Evolutionary conservation across 2,888 invertebrate genomes (phyloP).

Genomic region (Dasypogon diadema): DNA sequence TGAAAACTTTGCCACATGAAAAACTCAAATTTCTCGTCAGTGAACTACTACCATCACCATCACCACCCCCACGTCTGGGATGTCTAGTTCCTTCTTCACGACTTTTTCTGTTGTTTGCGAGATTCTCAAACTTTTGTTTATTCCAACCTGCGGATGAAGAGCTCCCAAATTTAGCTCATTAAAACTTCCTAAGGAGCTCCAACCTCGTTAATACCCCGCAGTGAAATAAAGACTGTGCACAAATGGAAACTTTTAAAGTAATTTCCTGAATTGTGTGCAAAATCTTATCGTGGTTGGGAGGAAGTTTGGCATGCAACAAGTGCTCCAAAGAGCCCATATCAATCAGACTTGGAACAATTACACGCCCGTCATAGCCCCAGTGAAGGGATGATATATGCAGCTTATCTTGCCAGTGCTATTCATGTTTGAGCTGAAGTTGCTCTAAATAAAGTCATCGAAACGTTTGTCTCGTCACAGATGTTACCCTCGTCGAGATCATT

Average conservation of each 20-base stretch:
- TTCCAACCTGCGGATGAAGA: background rate
- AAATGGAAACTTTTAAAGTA: background rate
- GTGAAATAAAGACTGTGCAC: background rate
- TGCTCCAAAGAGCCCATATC: background rate
- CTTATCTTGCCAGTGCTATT: constrained; percentile 20
- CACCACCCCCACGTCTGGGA: too few relatives aligned
- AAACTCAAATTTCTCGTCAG: background rate
- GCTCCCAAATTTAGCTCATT: constrained; percentile 20
- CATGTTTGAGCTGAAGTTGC: constrained; percentile 27
- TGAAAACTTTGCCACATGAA: background rate
- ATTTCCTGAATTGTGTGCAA: too few relatives aligned
- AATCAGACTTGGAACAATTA: background rate
- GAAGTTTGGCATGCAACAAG: background rate
- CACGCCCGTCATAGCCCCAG: background rate
- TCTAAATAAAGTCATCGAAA: background rate
- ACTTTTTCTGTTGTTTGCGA: background rate
- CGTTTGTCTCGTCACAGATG: background rate
- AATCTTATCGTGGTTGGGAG: too few relatives aligned
- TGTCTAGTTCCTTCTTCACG: background rate
- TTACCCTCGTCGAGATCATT: background rate
- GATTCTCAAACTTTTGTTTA: constrained; percentile 2
- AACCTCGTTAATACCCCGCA: background rate
- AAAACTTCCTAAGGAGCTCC: constrained; percentile 23
- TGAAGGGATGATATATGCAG: constrained; percentile 13
- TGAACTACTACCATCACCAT: background rate